Percentiles rank a stretch among this genome's conserved stretches.
Evolutionary conservation across 2,113 vertebrate genomes (phyloP).

Genomic region (Tinamus guttatus): DNA sequence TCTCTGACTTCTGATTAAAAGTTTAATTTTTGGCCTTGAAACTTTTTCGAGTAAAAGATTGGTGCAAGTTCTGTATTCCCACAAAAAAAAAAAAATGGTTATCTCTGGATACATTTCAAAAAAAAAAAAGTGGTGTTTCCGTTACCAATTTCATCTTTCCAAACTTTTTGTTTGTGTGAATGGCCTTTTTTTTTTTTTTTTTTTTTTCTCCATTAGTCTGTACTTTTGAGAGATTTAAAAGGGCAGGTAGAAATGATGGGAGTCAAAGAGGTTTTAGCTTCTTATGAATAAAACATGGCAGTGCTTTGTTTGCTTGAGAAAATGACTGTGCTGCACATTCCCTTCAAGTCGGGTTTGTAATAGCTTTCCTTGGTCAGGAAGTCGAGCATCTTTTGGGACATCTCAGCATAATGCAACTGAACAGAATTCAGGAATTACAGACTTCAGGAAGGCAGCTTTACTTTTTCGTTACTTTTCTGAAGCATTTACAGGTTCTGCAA

Average conservation of each 20-base stretch:
- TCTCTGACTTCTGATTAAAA: neutral
- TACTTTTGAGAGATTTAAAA: constrained; percentile 47
- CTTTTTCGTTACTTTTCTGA: neutral
- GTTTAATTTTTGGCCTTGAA: neutral
- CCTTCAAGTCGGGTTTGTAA: constrained; percentile 35
- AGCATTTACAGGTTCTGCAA: neutral
- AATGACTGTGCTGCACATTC: constrained; percentile 32
- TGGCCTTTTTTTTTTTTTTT: neutral
- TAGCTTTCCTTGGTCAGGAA: constrained; percentile 44
- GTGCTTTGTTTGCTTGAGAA: constrained; percentile 64
- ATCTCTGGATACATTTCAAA: neutral
- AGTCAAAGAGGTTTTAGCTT: constrained; percentile 53
- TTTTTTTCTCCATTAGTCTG: neutral
- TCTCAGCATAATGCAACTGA: constrained; percentile 33
- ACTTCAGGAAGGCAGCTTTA: neutral
- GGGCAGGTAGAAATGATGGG: constrained; percentile 52
- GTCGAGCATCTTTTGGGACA: constrained; percentile 39
- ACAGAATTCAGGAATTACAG: neutral
- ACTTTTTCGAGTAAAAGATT: neutral
- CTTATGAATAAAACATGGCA: constrained; percentile 75
- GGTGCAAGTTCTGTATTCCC: neutral
- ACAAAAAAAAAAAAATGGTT: neutral
- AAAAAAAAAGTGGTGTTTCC: neutral
- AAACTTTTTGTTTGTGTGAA: neutral
- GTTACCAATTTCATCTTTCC: neutral